phyloP scores from a whole-genome alignment of 1,140 invertebrate species.

The Ptiloglossa arizonensis region DNA sequence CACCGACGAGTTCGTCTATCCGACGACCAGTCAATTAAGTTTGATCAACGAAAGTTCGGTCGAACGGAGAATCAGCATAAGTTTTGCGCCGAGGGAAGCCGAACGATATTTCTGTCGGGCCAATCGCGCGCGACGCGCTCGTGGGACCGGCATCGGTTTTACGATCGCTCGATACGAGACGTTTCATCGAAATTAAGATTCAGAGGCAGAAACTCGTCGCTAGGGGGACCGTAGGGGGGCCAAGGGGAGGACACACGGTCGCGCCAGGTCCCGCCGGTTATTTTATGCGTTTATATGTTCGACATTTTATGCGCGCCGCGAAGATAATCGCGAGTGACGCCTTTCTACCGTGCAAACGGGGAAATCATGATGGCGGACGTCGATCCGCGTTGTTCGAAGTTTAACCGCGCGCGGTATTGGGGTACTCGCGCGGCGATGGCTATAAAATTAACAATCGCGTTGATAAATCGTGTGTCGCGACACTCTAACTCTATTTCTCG shows the following conservation, averaged over 20 bases:
- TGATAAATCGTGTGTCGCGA: too few species aligned
- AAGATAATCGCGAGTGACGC: conserved; percentile 39
- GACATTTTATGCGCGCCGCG: conserved; percentile 45
- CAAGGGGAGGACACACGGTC: not conserved
- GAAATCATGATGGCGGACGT: not conserved
- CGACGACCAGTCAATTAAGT: conserved; percentile 67
- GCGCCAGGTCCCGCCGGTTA: not conserved
- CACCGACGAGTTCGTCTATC: conserved; percentile 39
- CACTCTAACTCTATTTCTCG: too few species aligned
- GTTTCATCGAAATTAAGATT: conserved; percentile 64
- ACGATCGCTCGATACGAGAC: conserved; percentile 62
- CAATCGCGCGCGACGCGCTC: conserved; percentile 10
- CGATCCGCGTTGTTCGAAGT: not conserved
- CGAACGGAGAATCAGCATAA: conserved; percentile 62
- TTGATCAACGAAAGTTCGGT: conserved; percentile 63
- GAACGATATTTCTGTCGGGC: conserved; percentile 20
- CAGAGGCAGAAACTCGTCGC: conserved; percentile 27
- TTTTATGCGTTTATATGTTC: conserved; percentile 34
- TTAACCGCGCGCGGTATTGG: too few species aligned
- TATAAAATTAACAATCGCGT: too few species aligned
- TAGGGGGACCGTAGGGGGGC: too few species aligned
- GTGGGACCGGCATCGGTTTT: conserved; percentile 45
- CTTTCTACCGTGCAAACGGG: not conserved
- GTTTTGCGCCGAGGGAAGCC: conserved; percentile 24
- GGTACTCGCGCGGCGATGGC: too few species aligned